Percentiles rank a stretch among this genome's conserved stretches.
These are phyloP conservation scores for Neopelma chrysocephalum DNA, from an alignment of 2,797 vertebrate species.

Conservation along the genomic window DNA sequence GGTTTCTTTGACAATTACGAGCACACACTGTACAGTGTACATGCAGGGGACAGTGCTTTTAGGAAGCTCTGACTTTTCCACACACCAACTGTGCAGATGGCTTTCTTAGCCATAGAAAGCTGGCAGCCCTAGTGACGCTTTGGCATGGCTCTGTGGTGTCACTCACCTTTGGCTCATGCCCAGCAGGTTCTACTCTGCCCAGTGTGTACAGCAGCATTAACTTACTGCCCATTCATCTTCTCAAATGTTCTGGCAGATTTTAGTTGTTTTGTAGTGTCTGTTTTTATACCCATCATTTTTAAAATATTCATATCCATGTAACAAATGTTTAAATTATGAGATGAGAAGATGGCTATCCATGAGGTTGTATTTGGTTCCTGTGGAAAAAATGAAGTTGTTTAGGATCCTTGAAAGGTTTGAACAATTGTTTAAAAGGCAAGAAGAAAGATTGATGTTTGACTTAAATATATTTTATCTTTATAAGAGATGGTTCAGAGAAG, in stretches of 20 bases:
- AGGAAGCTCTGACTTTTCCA: not conserved
- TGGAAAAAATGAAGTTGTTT: not conserved
- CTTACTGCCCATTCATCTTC: not conserved
- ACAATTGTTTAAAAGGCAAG: not conserved
- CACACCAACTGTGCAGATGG: rapidly evolving
- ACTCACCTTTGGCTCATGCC: not conserved
- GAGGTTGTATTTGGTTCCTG: not conserved
- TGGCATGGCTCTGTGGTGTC: not conserved
- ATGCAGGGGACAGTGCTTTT: not conserved
- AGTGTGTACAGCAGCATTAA: not conserved
- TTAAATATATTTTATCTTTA: not conserved
- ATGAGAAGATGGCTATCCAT: not conserved
- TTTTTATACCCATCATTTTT: not conserved
- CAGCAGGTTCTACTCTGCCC: not conserved
- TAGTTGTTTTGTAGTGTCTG: not conserved
- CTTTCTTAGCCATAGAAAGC: not conserved
- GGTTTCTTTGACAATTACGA: not conserved
- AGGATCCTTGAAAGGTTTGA: not conserved
- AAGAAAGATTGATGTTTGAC: not conserved
- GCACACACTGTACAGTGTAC: rapidly evolving
- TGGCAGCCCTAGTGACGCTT: not conserved
- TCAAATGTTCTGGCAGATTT: not conserved
- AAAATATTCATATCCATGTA: not conserved
- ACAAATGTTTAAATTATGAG: not conserved
- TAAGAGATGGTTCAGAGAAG: not conserved